phyloP scores from a whole-genome alignment of 2,888 invertebrate species.

The Himalopsyche tibetana region DNA sequence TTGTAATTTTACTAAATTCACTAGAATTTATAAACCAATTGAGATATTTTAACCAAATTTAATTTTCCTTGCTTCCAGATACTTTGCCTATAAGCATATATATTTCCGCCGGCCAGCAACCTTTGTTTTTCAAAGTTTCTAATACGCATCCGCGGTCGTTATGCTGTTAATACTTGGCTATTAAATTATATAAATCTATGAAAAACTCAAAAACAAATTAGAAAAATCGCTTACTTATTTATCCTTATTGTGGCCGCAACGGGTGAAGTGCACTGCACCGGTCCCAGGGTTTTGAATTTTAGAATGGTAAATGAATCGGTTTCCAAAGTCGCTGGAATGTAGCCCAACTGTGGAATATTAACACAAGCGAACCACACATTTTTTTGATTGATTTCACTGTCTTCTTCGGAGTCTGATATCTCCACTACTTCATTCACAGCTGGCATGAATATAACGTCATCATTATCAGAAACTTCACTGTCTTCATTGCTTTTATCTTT shows the following conservation, averaged over 20 bases:
- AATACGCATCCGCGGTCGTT: too few relatives aligned
- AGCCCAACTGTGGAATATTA: constrained; percentile 63
- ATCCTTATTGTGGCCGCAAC: constrained; percentile 52
- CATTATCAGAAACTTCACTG: constrained; percentile 47
- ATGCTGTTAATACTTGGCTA: too few relatives aligned
- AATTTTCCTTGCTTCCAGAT: too few relatives aligned
- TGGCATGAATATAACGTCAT: constrained; percentile 51
- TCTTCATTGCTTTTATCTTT: not conserved
- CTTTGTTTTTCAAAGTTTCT: too few relatives aligned
- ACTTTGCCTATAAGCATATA: too few relatives aligned
- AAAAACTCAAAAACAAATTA: not conserved
- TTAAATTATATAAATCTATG: too few relatives aligned
- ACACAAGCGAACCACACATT: constrained; percentile 58
- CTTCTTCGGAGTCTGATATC: constrained; percentile 54
- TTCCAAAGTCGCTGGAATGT: constrained; percentile 55
- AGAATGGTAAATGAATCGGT: constrained; percentile 44
- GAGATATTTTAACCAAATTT: too few relatives aligned
- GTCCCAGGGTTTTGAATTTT: constrained; percentile 47
- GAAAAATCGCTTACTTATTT: constrained; percentile 54
- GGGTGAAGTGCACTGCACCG: constrained; percentile 50
- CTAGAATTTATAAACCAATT: too few relatives aligned
- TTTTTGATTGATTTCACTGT: constrained; percentile 23
- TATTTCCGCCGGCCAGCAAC: too few relatives aligned
- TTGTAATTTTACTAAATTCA: too few relatives aligned
- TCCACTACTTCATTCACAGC: constrained; percentile 48